Conservation (phyloP, 2,797 vertebrate species). For the Platyrinchus mystaceus region DNA sequence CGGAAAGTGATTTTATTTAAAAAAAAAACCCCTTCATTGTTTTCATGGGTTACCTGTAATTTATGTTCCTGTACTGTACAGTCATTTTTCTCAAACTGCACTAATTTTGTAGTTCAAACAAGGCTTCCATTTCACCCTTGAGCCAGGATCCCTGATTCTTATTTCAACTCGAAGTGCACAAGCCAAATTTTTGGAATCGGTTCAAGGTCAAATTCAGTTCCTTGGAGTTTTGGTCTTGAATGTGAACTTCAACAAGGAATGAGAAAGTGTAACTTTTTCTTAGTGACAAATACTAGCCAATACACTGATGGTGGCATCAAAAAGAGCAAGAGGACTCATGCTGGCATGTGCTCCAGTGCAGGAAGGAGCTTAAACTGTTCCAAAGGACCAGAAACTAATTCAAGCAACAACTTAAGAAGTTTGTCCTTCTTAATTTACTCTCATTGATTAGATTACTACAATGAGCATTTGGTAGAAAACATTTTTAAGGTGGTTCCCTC, state of each 20-base stretch:
- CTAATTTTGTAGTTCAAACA: conserved; percentile 47
- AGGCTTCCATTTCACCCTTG: conserved; percentile 35
- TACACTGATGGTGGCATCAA: neutral
- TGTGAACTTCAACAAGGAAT: conserved; percentile 1
- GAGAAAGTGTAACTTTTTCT: neutral
- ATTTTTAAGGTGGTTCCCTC: neutral
- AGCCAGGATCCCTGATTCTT: conserved; percentile 13
- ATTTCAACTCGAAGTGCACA: conserved; percentile 26
- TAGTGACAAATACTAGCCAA: neutral
- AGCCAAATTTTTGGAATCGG: neutral
- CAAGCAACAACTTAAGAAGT: neutral
- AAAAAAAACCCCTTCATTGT: conserved; percentile 49
- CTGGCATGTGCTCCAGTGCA: neutral
- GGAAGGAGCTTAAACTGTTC: neutral
- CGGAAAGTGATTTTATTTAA: conserved; percentile 41
- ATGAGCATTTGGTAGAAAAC: neutral
- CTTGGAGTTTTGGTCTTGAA: conserved; percentile 23
- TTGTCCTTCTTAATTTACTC: neutral
- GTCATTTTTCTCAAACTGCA: conserved; percentile 35
- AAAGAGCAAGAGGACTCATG: neutral
- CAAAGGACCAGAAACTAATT: neutral
- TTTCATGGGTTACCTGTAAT: conserved; percentile 63
- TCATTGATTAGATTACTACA: neutral
- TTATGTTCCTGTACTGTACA: conserved; percentile 13
- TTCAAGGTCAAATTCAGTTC: conserved; percentile 54